A percentile compares a stretch with the other conserved stretches of the same genome.
phyloP scores from a whole-genome alignment of 2,888 invertebrate genomes.

The Hyposoter didymator region DNA sequence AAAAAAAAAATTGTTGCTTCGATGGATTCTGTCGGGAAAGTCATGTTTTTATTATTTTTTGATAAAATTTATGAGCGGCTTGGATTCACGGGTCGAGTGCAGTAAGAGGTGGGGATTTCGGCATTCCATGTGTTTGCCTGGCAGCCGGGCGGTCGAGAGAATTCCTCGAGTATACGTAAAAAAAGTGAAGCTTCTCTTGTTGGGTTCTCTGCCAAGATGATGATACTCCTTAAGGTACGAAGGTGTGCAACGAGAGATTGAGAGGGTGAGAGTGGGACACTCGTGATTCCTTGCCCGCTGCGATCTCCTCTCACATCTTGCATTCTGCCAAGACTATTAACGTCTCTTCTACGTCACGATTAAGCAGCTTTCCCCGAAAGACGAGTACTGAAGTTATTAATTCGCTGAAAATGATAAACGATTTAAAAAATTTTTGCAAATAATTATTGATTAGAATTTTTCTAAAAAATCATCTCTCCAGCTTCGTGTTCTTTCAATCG shows the following conservation, averaged over 20 bases:
- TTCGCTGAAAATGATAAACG: not conserved
- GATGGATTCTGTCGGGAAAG: not conserved
- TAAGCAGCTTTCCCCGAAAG: not conserved
- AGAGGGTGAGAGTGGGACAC: conserved; percentile 36
- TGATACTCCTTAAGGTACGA: conserved; percentile 58
- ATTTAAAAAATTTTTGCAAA: not conserved
- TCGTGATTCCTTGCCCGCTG: conserved; percentile 44
- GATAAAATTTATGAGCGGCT: not conserved
- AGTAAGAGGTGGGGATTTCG: not conserved
- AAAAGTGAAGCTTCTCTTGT: conserved; percentile 27
- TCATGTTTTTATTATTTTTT: not conserved
- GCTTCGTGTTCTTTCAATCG: not conserved
- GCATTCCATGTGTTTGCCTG: conserved; percentile 50
- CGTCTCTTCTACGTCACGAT: conserved; percentile 7
- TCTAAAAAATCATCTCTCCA: not conserved
- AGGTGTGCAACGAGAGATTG: conserved; percentile 48
- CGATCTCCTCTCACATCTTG: conserved; percentile 18
- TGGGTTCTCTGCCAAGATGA: conserved; percentile 30
- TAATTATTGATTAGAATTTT: not conserved
- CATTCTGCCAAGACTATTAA: conserved; percentile 10
- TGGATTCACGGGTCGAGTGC: not conserved
- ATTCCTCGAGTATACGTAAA: conserved; percentile 21
- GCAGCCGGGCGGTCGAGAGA: conserved; percentile 39
- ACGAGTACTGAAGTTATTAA: not conserved
- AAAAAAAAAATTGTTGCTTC: not conserved